Base-by-base conservation (phyloP, 2,797 vertebrate species). In the Liparis tanakae region DNA sequence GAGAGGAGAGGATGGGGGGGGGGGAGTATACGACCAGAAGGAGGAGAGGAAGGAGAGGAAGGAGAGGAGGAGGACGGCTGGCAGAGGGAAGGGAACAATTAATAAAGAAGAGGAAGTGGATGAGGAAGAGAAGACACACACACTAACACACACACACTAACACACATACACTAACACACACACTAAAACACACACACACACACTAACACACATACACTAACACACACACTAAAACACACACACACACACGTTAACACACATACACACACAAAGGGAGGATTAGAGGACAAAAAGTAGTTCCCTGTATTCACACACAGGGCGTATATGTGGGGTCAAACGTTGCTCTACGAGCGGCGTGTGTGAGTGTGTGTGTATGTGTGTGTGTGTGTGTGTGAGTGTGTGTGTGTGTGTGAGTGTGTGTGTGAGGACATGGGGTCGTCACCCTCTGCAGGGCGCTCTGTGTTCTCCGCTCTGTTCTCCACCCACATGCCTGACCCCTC, bases 361-460 rank as follows among this genome's bases (percentile, higher is more conserved):
- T 48, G 44, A 51, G 54, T 36, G 41, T 54, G 51, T 46, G 25
- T 78, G 34, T 43, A 33, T 76, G 34, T 65, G 51, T 53, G 8
- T 2, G 4, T 66, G 66, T 43, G 55, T 33, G 39, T 51, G n/a
- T 51, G 41, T 57, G 51, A 34, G 44, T 53, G 48, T 50, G 34
- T 78, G 67, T 39, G 7, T 54, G 59, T 73, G 50, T 66, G 33
- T 66, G 57, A 64, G 59, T 59, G 25, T 71, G 34, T 67, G 59
- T 44, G 34, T 54, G 53, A 63, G 80, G 71, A 83, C 84, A 75
- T 1, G 17, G 64, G 78, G 87, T 87, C 76, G 53, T 66, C 46
- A 58, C 71, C 75, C 81, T 89, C 88, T 86, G 68, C 80, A 70
- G 89, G 89, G 84, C 3, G 39, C 2, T 37, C 50, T 81, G 78